Conservation (phyloP, 2,797 vertebrate genomes). For the Ptychadena robeensis region DNA sequence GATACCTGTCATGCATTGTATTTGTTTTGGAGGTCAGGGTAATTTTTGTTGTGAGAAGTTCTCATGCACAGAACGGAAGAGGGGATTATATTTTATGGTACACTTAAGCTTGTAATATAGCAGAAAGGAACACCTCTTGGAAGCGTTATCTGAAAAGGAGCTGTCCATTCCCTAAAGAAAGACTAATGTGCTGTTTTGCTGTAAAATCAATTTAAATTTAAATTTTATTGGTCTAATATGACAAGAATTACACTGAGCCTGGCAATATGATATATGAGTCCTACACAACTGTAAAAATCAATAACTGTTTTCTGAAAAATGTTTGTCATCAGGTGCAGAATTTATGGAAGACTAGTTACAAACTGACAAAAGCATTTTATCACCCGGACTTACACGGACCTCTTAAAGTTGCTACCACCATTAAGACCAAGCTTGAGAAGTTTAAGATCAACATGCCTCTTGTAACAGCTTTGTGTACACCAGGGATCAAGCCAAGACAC, state of each 20-base stretch:
- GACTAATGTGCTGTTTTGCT: conserved; percentile 37
- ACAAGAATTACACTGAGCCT: conserved; percentile 48
- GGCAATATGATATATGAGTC: conserved; percentile 56
- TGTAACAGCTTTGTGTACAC: conserved; percentile 59
- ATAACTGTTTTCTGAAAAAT: conserved; percentile 61
- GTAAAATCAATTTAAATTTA: conserved; percentile 58
- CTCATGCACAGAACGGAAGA: neutral
- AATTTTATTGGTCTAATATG: conserved; percentile 60
- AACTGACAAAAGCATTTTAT: conserved; percentile 63
- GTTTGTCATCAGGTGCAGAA: conserved; percentile 50
- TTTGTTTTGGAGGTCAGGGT: neutral
- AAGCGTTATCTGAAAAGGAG: conserved; percentile 17
- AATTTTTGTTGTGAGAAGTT: neutral
- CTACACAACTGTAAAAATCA: conserved; percentile 57
- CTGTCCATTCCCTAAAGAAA: conserved; percentile 43
- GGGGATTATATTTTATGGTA: conserved; percentile 21
- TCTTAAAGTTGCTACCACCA: conserved; percentile 59
- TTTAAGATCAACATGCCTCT: conserved; percentile 63
- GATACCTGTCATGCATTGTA: neutral
- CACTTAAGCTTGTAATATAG: neutral
- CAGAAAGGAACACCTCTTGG: neutral
- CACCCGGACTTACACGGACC: conserved; percentile 57
- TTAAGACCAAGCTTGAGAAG: conserved; percentile 64
- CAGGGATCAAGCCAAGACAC: conserved; percentile 60
- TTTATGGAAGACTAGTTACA: conserved; percentile 65